Base-by-base conservation (phyloP, 2,888 invertebrate species). In the Calameuta pallipes region DNA sequence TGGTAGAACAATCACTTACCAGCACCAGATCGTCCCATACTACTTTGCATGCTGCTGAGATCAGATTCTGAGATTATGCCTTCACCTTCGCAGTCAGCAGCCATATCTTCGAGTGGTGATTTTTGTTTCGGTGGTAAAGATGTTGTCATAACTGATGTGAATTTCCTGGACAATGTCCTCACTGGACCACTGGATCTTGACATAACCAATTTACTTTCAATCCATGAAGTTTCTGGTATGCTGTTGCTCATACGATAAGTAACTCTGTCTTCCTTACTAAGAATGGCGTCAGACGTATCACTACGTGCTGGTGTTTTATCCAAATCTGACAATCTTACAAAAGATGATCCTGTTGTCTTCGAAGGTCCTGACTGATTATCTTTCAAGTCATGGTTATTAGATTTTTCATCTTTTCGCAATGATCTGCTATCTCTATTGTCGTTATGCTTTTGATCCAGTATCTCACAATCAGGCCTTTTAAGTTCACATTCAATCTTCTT, bases 301-400 rank as follows among this genome's bases (percentile, higher is more conserved):
- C 93, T 91, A 77, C 93, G 93, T 69, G 92, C 91, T 11, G 93
- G 92, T 9, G 94, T 93, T 85, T 95, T 95, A 88, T 97, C 96
- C 90, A 97, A 93, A 89, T 97, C 97, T 1, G 97, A 97, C 11
- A 97, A 92, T 87, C 95, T 95, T 0, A 97, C 97, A 88, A 96
- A 96, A 77, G 92, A 92, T 35, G 92, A 92, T 35, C 93, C 91
- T 81, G 91, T 88, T 75, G 93, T 88, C 81, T 90, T 92, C 1
- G 92, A 91, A 82, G 92, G 91, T 82, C 92, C 75, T 9, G 81
- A 75, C 78, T 88, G 86, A 11, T 92, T 75, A 91, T 92, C 82
- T 90, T 92, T 85, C 88, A 91, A 75, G 90, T 90, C 73, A 89
- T 91, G 36, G 89, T 90, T 80, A 89, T 90, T 69, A 89, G 77